These are phyloP conservation scores for Autographa gamma DNA, from an alignment of 2,888 invertebrate genomes.

Conservation along the genomic window DNA sequence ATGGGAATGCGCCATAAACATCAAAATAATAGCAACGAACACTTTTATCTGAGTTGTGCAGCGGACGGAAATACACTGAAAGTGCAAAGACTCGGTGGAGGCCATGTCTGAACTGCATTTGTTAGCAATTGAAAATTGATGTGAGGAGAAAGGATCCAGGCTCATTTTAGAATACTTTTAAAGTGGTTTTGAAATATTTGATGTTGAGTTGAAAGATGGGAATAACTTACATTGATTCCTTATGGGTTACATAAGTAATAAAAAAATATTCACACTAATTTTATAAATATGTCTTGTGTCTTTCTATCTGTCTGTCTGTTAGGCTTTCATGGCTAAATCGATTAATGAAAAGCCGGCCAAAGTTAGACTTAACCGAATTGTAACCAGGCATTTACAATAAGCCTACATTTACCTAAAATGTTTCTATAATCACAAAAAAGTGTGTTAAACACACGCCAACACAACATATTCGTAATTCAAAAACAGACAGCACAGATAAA, in stretches of 20 bases:
- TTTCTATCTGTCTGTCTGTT: too few species aligned
- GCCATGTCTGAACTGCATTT: constrained; percentile 37
- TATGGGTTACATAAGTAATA: too few species aligned
- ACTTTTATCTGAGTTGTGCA: constrained; percentile 51
- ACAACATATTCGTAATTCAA: too few species aligned
- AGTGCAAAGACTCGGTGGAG: constrained; percentile 47
- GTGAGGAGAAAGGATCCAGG: background rate
- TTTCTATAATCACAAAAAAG: too few species aligned
- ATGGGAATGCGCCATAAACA: constrained; percentile 45
- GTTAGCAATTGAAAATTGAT: constrained; percentile 37
- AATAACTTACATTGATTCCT: background rate
- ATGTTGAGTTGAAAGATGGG: background rate
- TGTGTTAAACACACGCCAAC: too few species aligned
- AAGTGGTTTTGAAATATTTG: background rate
- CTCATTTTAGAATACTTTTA: background rate
- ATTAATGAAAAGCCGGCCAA: too few species aligned
- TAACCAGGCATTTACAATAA: too few species aligned
- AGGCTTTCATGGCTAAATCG: too few species aligned
- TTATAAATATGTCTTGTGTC: too few species aligned
- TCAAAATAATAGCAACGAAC: constrained; percentile 49
- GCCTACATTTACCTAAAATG: too few species aligned
- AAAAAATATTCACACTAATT: too few species aligned
- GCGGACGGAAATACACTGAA: constrained; percentile 52
- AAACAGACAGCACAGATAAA: background rate
- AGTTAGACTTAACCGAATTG: too few species aligned